phyloP scores from a whole-genome alignment of 1,140 invertebrate species.

The Pantala flavescens region DNA sequence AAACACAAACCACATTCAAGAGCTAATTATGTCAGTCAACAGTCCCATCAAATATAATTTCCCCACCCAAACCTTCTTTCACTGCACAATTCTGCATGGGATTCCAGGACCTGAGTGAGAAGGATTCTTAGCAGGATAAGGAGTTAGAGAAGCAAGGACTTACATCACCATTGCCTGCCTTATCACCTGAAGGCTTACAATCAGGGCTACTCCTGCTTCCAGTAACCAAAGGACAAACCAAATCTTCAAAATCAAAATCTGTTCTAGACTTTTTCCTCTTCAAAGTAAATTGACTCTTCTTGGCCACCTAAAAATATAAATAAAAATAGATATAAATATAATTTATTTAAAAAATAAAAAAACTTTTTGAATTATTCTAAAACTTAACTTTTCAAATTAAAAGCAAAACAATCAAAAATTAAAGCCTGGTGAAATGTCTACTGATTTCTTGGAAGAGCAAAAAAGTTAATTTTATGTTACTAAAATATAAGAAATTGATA shows the following conservation, averaged over 20 bases:
- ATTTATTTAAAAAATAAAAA: too few species aligned
- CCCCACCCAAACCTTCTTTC: background rate
- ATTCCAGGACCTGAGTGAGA: background rate
- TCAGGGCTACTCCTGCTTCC: conserved; percentile 37
- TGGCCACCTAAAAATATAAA: conserved; percentile 53
- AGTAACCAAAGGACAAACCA: conserved; percentile 70
- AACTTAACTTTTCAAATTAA: too few species aligned
- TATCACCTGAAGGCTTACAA: conserved; percentile 38
- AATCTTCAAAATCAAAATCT: conserved; percentile 70
- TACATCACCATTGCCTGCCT: conserved; percentile 13
- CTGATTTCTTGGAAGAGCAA: too few species aligned
- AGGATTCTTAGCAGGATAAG: background rate
- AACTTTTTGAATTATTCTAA: too few species aligned
- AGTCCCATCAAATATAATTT: background rate
- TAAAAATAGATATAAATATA: too few species aligned
- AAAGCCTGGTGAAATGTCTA: too few species aligned
- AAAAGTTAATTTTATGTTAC: too few species aligned
- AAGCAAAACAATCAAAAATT: too few species aligned
- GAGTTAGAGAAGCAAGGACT: conserved; percentile 13
- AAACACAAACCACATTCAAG: background rate
- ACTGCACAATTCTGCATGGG: background rate
- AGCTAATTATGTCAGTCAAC: background rate
- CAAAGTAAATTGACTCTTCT: conserved; percentile 80
- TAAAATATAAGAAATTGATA: too few species aligned
- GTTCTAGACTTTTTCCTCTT: conserved; percentile 77